Conservation (phyloP, 2,888 invertebrate genomes). For the Merodon equestris region DNA sequence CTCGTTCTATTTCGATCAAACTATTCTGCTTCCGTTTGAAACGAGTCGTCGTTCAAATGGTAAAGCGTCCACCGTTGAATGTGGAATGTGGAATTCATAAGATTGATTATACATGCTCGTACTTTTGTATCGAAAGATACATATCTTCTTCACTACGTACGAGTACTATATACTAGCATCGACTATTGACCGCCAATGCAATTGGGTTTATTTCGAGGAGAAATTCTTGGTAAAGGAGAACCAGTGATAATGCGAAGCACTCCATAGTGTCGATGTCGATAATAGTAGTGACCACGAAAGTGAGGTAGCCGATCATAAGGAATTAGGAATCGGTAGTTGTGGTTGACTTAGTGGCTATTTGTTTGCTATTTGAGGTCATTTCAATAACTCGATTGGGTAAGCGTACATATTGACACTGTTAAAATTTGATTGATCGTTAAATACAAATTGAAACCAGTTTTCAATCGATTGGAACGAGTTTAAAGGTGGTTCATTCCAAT, state of each 20-base stretch:
- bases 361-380: constrained; percentile 41
- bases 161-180: constrained; percentile 5
- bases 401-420: no score
- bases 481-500: background rate
- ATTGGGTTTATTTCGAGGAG: constrained; percentile 45
- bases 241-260: constrained; percentile 55
- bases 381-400: constrained; percentile 9
- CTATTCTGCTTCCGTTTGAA: background rate
- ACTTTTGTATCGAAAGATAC: constrained; percentile 37
- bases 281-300: constrained; percentile 27
- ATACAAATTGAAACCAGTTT: no score
- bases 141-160: no score
- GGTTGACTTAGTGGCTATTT: constrained; percentile 47
- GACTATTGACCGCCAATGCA: constrained; percentile 40
- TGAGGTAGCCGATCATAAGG: constrained; percentile 40
- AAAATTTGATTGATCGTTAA: no score
- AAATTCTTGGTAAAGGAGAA: constrained; percentile 61
- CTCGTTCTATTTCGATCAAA: constrained; percentile 8
- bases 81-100: constrained; percentile 55
- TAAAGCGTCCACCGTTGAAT: constrained; percentile 18
- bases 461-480: background rate
- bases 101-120: constrained; percentile 65
- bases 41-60: background rate
- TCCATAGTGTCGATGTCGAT: background rate
- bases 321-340: constrained; percentile 43